A percentile compares a stretch with the other conserved stretches of the same genome.
These are phyloP conservation scores for Dichetophora obliterata DNA, from an alignment of 2,888 invertebrate species.

Conservation along the genomic window DNA sequence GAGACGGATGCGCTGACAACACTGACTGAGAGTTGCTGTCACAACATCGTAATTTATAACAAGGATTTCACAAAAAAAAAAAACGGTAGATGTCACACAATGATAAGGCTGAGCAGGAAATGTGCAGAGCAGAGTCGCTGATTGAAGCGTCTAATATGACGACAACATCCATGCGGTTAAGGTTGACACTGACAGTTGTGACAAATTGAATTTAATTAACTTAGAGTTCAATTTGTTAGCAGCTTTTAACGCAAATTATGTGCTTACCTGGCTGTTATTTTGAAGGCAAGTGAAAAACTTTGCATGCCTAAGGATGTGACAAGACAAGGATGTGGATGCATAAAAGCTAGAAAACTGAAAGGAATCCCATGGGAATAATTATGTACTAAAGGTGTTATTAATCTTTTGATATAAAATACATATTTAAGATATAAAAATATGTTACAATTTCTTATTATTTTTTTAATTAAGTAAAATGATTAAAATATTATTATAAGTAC, in stretches of 20 bases:
- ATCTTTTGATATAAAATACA: neutral
- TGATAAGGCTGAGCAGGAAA: neutral
- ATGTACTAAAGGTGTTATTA: neutral
- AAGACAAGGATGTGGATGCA: neutral
- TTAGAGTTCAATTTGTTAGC: constrained; percentile 23
- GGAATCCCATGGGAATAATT: neutral
- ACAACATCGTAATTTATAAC: constrained; percentile 30
- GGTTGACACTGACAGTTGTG: constrained; percentile 23
- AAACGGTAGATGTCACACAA: neutral
- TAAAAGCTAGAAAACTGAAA: neutral
- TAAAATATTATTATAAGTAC: too few relatives aligned
- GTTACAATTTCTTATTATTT: too few relatives aligned
- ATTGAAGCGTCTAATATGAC: neutral
- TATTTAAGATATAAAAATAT: neutral
- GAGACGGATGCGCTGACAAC: neutral
- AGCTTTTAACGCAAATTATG: neutral
- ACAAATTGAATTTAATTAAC: constrained; percentile 34
- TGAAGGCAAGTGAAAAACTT: too few relatives aligned
- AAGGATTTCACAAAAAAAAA: neutral
- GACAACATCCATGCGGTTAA: constrained; percentile 3
- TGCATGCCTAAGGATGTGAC: neutral
- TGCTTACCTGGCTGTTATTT: too few relatives aligned
- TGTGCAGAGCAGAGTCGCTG: neutral
- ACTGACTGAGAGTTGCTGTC: constrained; percentile 5
- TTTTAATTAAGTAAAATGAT: too few relatives aligned